phyloP scores from a whole-genome alignment of 2,113 vertebrate genomes.

The Notarius quadriscutis region DNA sequence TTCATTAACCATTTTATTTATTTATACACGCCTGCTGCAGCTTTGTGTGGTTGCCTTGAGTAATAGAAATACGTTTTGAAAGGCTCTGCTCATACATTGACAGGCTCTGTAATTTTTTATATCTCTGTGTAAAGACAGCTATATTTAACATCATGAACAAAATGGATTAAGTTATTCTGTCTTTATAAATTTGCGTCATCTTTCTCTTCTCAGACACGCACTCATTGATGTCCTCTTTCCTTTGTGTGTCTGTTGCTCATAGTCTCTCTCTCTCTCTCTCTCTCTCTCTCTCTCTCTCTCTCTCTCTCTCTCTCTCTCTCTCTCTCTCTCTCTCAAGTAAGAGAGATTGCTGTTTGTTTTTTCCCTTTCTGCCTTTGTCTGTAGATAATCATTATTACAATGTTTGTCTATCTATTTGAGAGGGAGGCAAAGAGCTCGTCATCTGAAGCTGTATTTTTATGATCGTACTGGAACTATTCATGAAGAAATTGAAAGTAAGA shows the following conservation, averaged over 20 bases:
- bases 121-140: background rate
- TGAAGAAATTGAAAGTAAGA: background rate
- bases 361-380: background rate
- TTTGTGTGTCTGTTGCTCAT: background rate
- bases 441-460: background rate
- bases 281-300: no score
- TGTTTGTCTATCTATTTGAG: background rate
- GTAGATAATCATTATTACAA: background rate
- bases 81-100: slow-evolving; percentile 25
- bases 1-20: slow-evolving; percentile 41
- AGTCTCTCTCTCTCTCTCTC: background rate
- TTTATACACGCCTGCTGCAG: slow-evolving; percentile 37
- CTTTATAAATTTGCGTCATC: background rate
- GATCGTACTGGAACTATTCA: background rate
- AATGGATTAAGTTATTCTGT: slow-evolving; percentile 36
- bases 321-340: no score
- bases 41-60: slow-evolving; percentile 12
- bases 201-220: background rate
- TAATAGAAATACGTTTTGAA: slow-evolving; percentile 30
- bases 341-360: background rate
- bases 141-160: slow-evolving; percentile 13
- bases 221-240: background rate
- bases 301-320: background rate
- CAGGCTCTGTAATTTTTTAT: slow-evolving; percentile 34
- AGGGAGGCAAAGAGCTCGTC: background rate